Evolutionary conservation across 2,888 invertebrate species (phyloP), one percentile per base, ranked within the genome.

Genomic region (Nomada ferruginata): DNA sequence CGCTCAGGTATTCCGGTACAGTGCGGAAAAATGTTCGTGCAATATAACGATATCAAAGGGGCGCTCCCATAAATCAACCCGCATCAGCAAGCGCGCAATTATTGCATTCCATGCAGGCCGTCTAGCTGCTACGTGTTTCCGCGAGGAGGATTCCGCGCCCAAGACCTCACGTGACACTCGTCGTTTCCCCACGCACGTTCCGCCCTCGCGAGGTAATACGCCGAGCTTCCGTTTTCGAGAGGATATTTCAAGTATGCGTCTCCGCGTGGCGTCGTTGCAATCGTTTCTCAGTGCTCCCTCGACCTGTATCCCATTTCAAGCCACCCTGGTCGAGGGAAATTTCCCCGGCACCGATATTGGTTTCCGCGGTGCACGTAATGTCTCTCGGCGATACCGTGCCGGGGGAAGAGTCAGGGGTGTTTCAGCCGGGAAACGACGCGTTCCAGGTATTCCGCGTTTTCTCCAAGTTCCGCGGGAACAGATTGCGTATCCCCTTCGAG

Each of bases 321-420:
- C 42, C 23, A 18, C 42, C 36, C 57, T 42, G 44, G 82, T 50
- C 63, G 57, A 71, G 77, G 63, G 82, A 86, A 84, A 89, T 87
- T 83, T 87, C 87, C 81, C 81, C 66, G 57, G 78, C 72, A 73
- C 79, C 87, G 89, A 89, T 89, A 89, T 89, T 89, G 87, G 89
- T 89, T 89, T 89, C 80, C 82, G 82, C 61, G 85, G 82, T 74
- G 76, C 81, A 78, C 80, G 86, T 85, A 87, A 85, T 87, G 82
- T 83, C 84, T 83, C 79, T 63, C 85, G 85, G 79, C 88, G 85
- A 86, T 85, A 76, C 78, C 73, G 47, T 29, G 74, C 60, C 60
- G 59, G 64, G 71, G 57, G 79, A 44, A 53, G 72, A 69, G 44
- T 53, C 50, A 26, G 65, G 26, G 36, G 76, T 47, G 81, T 80